Conservation (phyloP, 1,140 invertebrate species). For the Diuraphis noxia region DNA sequence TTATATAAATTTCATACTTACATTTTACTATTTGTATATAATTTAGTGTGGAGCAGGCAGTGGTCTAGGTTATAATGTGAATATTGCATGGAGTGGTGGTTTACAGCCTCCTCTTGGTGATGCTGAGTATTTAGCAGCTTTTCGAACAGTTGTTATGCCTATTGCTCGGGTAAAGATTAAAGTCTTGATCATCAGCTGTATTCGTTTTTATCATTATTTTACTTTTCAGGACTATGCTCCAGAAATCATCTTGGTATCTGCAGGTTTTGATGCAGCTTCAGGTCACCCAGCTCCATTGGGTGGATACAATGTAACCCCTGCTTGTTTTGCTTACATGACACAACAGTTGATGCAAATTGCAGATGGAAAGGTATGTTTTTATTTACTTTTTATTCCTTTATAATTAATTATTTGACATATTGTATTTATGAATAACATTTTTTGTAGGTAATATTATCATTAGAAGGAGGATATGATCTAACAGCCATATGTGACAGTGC, state of each 20-base stretch:
- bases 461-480: constrained; percentile 97
- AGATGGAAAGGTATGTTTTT: constrained; percentile 72
- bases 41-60: constrained; percentile 79
- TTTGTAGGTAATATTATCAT: constrained; percentile 72
- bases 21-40: neutral
- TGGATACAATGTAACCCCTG: constrained; percentile 89
- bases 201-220: constrained; percentile 8
- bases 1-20: neutral
- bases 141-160: constrained; percentile 89
- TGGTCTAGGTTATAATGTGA: constrained; percentile 95
- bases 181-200: neutral
- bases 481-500: constrained; percentile 95
- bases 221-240: constrained; percentile 80
- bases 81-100: constrained; percentile 93
- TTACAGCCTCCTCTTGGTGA: constrained; percentile 91
- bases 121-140: constrained; percentile 97
- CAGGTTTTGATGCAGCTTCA: constrained; percentile 94
- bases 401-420: neutral
- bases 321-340: constrained; percentile 97
- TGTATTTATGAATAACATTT: constrained; percentile 1
- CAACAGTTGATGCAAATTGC: constrained; percentile 88
- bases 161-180: constrained; percentile 72
- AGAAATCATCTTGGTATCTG: constrained; percentile 93
- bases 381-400: neutral
- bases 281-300: constrained; percentile 93